phyloP scores from a whole-genome alignment of 2,888 invertebrate genomes.

The Meteorus cinctellus region DNA sequence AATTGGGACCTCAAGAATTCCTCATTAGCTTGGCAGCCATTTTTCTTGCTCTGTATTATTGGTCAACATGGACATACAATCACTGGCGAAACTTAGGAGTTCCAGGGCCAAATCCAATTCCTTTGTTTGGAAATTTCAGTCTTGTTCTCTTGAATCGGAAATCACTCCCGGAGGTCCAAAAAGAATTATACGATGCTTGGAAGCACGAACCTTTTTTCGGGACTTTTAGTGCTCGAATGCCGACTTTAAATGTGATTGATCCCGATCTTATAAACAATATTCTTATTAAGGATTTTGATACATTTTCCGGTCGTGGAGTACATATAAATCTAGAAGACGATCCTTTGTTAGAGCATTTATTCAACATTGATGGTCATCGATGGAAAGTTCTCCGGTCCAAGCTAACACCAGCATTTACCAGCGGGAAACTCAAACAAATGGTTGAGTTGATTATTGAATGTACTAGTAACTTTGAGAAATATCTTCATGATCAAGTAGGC shows the following conservation, averaged over 20 bases:
- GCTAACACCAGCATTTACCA: conserved; percentile 73
- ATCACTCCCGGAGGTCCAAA: not conserved
- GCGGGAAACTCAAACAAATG: conserved; percentile 72
- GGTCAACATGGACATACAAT: conserved; percentile 65
- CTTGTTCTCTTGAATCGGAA: conserved; percentile 14
- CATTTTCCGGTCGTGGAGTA: conserved; percentile 49
- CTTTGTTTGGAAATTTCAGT: conserved; percentile 66
- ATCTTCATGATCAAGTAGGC: conserved; percentile 61
- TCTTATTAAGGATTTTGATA: conserved; percentile 67
- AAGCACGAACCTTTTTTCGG: conserved; percentile 62
- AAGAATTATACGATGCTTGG: conserved; percentile 20
- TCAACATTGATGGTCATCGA: conserved; percentile 67
- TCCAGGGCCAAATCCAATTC: conserved; percentile 64
- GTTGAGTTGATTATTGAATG: conserved; percentile 72
- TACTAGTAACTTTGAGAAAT: conserved; percentile 67
- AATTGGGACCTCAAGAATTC: not conserved
- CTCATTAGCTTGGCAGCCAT: conserved; percentile 72
- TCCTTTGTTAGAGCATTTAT: conserved; percentile 57
- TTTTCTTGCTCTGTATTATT: conserved; percentile 46
- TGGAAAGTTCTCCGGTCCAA: conserved; percentile 74
- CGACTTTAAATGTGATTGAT: conserved; percentile 63
- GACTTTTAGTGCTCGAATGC: conserved; percentile 63
- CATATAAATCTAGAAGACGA: conserved; percentile 45
- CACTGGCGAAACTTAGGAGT: conserved; percentile 70
- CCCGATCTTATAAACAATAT: conserved; percentile 64